phyloP scores from a whole-genome alignment of 2,113 vertebrate species.

The Piaya cayana region DNA sequence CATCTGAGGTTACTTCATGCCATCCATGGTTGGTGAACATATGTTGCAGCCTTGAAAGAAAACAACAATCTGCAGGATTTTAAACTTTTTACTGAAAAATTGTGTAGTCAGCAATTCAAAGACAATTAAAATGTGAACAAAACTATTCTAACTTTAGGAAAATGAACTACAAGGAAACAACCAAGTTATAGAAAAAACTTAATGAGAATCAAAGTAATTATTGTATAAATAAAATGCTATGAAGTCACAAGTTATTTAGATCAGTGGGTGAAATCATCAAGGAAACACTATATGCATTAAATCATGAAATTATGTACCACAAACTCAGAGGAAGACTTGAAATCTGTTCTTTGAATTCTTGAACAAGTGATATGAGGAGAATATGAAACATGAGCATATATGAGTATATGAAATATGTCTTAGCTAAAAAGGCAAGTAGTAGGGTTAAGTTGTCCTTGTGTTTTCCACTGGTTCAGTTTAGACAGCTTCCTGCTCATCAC shows the following conservation, averaged over 20 bases:
- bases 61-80: background rate
- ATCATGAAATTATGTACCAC: background rate
- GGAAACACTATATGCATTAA: background rate
- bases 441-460: background rate
- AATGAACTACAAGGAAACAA: background rate
- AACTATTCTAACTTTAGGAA: background rate
- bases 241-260: background rate
- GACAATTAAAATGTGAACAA: background rate
- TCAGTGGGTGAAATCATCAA: background rate
- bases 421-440: background rate
- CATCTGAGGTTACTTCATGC: background rate
- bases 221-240: background rate
- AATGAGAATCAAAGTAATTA: background rate
- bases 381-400: background rate
- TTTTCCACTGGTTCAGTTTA: background rate
- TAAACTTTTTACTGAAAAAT: background rate
- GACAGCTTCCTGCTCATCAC: background rate
- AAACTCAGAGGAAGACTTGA: background rate
- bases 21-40: background rate
- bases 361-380: background rate
- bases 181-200: background rate
- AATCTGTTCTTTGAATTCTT: background rate
- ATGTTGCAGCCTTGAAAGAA: background rate
- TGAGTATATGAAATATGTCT: accelerated
- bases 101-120: background rate